Percentiles rank a stretch among this genome's conserved stretches.
phyloP scores from a whole-genome alignment of 2,888 invertebrate species.

The Athalia circularis region DNA sequence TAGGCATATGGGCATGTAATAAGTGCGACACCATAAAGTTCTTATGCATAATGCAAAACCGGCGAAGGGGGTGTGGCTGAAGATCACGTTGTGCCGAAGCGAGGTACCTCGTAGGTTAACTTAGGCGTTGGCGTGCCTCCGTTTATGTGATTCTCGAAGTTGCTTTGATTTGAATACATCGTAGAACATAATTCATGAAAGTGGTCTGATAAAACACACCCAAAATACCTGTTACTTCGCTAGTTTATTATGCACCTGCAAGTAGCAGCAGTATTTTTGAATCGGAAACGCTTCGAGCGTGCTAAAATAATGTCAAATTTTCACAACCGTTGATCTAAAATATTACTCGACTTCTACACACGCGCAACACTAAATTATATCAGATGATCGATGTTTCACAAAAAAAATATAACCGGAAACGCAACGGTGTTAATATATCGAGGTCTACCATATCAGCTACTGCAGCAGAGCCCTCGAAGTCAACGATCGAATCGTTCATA shows the following conservation, averaged over 20 bases:
- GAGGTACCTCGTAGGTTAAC: constrained; percentile 32
- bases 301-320: no score
- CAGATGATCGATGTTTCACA: no score
- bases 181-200: constrained; percentile 28
- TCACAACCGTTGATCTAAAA: no score
- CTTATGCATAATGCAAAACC: constrained; percentile 40
- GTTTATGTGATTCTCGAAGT: constrained; percentile 37
- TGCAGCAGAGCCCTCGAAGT: background rate
- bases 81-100: constrained; percentile 24
- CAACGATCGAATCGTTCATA: constrained; percentile 11
- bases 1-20: background rate
- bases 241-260: background rate
- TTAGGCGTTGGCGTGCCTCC: constrained; percentile 40
- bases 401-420: background rate
- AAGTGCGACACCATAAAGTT: constrained; percentile 24
- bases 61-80: constrained; percentile 33
- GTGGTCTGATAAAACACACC: constrained; percentile 6
- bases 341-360: no score
- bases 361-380: no score
- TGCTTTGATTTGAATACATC: constrained; percentile 28
- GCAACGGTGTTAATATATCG: no score
- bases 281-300: background rate
- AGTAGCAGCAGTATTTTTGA: background rate
- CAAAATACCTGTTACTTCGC: background rate
- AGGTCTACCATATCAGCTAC: no score